phyloP scores from a whole-genome alignment of 2,797 vertebrate species.

The Chiloscyllium punctatum region DNA sequence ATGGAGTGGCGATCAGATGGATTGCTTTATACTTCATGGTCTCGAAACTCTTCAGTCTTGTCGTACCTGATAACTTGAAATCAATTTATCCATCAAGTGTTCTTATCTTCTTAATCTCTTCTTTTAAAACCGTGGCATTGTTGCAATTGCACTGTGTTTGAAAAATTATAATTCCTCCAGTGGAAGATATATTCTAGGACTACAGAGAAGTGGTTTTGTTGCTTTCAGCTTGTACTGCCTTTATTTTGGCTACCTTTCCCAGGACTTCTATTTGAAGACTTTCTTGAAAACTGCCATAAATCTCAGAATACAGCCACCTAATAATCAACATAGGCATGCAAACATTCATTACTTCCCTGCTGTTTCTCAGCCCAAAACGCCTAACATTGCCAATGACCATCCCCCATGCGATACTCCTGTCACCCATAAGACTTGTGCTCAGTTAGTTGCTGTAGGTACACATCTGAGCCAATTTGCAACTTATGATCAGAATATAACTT shows the following conservation, averaged over 20 bases:
- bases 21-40: not conserved
- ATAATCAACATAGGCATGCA: not conserved
- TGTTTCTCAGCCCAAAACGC: not conserved
- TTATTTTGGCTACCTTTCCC: no score
- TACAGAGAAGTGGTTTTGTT: not conserved
- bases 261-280: not conserved
- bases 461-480: not conserved
- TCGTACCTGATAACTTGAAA: not conserved
- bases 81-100: not conserved
- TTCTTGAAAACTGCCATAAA: not conserved
- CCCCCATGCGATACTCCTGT: not conserved
- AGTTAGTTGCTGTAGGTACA: not conserved
- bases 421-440: not conserved
- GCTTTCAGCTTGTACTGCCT: not conserved
- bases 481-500: not conserved
- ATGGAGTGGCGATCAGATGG: not conserved
- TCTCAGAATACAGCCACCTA: not conserved
- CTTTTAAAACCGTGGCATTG: not conserved
- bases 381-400: not conserved
- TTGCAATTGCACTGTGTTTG: not conserved
- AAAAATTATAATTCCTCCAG: not conserved
- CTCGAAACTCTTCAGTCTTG: not conserved
- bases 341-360: not conserved
- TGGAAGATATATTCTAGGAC: not conserved
- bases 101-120: not conserved